phyloP scores from a whole-genome alignment of 2,888 invertebrate species.

The Sphaeridia pumilis region DNA sequence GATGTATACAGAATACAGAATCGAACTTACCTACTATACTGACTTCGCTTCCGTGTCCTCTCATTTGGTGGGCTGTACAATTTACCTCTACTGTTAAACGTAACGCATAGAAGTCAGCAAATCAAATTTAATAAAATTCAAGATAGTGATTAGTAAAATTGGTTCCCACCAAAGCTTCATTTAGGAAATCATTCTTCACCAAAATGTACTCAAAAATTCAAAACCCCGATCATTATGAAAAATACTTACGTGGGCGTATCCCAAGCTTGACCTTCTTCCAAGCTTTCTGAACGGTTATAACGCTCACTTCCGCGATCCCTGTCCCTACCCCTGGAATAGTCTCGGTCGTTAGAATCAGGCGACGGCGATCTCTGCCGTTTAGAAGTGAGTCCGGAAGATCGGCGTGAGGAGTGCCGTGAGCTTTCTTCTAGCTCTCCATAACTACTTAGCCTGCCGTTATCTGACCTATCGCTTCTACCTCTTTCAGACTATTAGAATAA shows the following conservation, averaged over 20 bases:
- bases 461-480: constrained; percentile 15
- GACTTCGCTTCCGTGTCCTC: constrained; percentile 15
- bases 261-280: background rate
- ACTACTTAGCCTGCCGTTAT: constrained; percentile 6
- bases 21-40: constrained; percentile 18
- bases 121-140: too few species aligned
- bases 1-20: too few species aligned
- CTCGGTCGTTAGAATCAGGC: background rate
- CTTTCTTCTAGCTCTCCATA: constrained; percentile 7
- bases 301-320: constrained; percentile 15
- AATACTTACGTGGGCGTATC: constrained; percentile 1
- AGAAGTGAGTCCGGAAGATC: constrained; percentile 2
- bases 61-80: constrained; percentile 19
- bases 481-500: constrained; percentile 16
- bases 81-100: too few species aligned
- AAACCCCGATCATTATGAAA: background rate
- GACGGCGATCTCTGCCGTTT: constrained; percentile 9
- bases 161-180: too few species aligned
- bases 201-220: background rate
- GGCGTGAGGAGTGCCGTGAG: constrained; percentile 1
- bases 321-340: constrained; percentile 4
- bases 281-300: background rate
- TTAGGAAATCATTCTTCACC: too few species aligned
- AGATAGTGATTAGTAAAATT: too few species aligned
- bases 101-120: too few species aligned